Evolutionary conservation across 2,113 vertebrate genomes (phyloP), one percentile per base, ranked within the genome.

Genomic region (Onychostoma macrolepis): DNA sequence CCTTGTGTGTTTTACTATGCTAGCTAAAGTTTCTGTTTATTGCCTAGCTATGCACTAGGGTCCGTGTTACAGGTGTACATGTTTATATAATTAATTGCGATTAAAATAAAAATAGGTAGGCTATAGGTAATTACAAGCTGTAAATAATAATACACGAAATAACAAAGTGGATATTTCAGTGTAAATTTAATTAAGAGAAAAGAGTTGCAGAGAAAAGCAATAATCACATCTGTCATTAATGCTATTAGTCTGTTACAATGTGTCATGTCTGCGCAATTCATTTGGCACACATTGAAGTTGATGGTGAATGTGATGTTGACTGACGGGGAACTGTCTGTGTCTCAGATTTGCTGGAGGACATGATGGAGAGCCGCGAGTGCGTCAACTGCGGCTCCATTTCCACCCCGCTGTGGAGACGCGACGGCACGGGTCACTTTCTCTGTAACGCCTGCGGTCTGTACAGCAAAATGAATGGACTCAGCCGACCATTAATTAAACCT

Each of bases 401-500:
- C 93, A 99, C 98, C 89, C 98, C 98, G 38, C 95, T 99, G 8
- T 99, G 98, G 98, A 96, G 98, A 92, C 96, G 98, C 86, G 98
- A 99, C 89, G 98, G 98, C 92, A 99, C 98, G 6, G 98, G 98
- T 3, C 96, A 99, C 96, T 99, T 99, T 94, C 96, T 99, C 90
- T 99, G 98, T 93, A 99, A 99, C 90, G 98, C 98, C 90, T 99
- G 98, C 90, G 98, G 98, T 88, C 96, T 99, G 67, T 99, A 99
- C 94, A 99, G 97, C 96, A 99, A 99, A 94, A 99, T 99, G 97
- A 99, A 99, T 90, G 98, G 98, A 36, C 97, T 99, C 86, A 99
- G 98, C 93, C 95, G 98, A 88, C 98, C 98, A 86, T 96, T 99
- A 92, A 99, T 99, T 95, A 99, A 99, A 92, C 97, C 97, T 8